phyloP scores from a whole-genome alignment of 1,140 invertebrate genomes.

The Caerostris extrusa region DNA sequence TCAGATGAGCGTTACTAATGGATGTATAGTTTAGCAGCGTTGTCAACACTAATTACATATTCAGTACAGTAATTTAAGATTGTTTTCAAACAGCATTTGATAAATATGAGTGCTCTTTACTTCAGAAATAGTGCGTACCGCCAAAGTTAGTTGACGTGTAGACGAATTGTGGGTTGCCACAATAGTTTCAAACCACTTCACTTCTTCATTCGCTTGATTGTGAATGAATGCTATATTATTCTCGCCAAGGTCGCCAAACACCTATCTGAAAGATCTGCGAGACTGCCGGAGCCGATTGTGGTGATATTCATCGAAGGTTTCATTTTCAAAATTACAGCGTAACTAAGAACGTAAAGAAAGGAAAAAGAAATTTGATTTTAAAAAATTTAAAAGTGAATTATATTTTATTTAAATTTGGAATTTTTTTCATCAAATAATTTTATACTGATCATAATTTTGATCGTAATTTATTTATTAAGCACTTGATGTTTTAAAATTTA shows the following conservation, averaged over 20 bases:
- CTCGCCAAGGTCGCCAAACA: slow-evolving; percentile 6
- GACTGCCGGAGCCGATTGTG: neutral
- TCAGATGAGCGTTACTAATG: neutral
- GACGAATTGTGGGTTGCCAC: slow-evolving; percentile 68
- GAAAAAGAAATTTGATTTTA: neutral
- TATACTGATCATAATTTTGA: too few species aligned
- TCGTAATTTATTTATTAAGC: too few species aligned
- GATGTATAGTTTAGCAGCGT: neutral
- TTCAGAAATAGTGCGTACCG: slow-evolving; percentile 58
- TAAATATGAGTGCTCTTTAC: slow-evolving; percentile 54
- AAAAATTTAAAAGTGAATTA: neutral
- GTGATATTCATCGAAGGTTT: neutral
- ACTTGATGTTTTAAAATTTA: too few species aligned
- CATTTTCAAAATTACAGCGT: neutral
- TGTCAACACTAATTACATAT: slow-evolving; percentile 23
- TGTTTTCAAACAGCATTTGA: slow-evolving; percentile 17
- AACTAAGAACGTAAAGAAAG: neutral
- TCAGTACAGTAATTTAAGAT: slow-evolving; percentile 1
- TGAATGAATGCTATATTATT: slow-evolving; percentile 40
- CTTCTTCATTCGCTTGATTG: slow-evolving; percentile 4
- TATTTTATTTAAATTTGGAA: too few species aligned
- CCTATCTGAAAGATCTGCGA: neutral
- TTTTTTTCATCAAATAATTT: too few species aligned
- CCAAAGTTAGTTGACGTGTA: slow-evolving; percentile 77
- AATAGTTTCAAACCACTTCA: slow-evolving; percentile 61